These are phyloP conservation scores for Sarcophaga caerulescens DNA, from an alignment of 2,888 invertebrate species.

Conservation along the genomic window DNA sequence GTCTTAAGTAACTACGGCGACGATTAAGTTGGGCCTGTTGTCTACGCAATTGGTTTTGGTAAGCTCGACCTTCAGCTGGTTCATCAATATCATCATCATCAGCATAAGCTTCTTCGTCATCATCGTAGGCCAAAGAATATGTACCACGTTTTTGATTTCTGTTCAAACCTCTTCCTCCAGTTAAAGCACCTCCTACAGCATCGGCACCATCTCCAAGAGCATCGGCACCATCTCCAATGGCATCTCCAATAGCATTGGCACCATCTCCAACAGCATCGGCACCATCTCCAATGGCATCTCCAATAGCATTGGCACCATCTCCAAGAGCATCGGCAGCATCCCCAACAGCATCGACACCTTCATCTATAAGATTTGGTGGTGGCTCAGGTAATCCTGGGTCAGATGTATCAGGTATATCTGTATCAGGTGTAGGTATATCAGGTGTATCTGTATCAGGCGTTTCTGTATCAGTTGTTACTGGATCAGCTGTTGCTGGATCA, in stretches of 20 bases:
- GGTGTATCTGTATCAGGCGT: slow-evolving; percentile 14
- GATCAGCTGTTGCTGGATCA: neutral
- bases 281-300: no score
- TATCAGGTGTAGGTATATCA: neutral
- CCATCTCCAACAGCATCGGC: no score
- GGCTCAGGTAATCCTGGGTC: neutral
- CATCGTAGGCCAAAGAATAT: neutral
- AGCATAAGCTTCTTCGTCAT: neutral
- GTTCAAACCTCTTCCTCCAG: neutral
- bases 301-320: no score
- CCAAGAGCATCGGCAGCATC: no score
- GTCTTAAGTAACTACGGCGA: neutral
- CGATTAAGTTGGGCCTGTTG: neutral
- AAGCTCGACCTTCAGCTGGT: slow-evolving; percentile 29
- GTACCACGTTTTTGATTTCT: neutral
- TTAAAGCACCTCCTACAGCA: neutral
- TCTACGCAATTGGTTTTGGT: slow-evolving; percentile 4
- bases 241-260: no score
- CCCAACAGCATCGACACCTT: no score
- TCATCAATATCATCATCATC: neutral
- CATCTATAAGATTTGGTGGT: no score
- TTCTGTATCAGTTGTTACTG: neutral
- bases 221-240: no score
- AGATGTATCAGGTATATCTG: no score
- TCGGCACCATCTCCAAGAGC: slow-evolving; percentile 1